phyloP scores from a whole-genome alignment of 2,797 vertebrate genomes.

The Acanthurus lineatus region DNA sequence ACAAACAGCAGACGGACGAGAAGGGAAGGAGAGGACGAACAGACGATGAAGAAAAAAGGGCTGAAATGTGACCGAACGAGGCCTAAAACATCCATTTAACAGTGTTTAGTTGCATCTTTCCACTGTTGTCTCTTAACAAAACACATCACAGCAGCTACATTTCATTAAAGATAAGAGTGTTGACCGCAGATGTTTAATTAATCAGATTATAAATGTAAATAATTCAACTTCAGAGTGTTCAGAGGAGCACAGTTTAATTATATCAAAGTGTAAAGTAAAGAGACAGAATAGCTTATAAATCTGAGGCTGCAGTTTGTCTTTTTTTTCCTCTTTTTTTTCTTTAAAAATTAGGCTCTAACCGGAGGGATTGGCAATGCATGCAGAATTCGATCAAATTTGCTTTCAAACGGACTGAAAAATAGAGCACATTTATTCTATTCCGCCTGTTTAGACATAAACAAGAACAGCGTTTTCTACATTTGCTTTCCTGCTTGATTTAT shows the following conservation, averaged over 20 bases:
- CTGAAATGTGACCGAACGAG: background rate
- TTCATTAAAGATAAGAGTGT: conserved; percentile 9
- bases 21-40: conserved; percentile 38
- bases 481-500: conserved; percentile 86
- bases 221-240: conserved; percentile 51
- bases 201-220: conserved; percentile 44
- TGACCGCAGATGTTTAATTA: conserved; percentile 44
- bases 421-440: conserved; percentile 86
- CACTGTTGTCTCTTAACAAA: background rate
- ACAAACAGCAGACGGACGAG: conserved; percentile 14
- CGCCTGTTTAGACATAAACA: conserved; percentile 87
- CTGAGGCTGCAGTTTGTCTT: conserved; percentile 45
- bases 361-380: conserved; percentile 75
- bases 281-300: conserved; percentile 69
- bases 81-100: background rate
- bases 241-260: conserved; percentile 62
- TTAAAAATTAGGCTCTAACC: conserved; percentile 66
- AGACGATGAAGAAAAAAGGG: background rate
- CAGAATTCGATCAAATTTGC: conserved; percentile 84
- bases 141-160: background rate
- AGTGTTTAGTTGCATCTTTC: background rate
- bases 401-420: conserved; percentile 87
- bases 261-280: conserved; percentile 60
- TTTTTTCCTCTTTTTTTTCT: conserved; percentile 21
- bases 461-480: conserved; percentile 86